phyloP scores from a whole-genome alignment of 2,113 vertebrate genomes.

The Accipiter virgatus region DNA sequence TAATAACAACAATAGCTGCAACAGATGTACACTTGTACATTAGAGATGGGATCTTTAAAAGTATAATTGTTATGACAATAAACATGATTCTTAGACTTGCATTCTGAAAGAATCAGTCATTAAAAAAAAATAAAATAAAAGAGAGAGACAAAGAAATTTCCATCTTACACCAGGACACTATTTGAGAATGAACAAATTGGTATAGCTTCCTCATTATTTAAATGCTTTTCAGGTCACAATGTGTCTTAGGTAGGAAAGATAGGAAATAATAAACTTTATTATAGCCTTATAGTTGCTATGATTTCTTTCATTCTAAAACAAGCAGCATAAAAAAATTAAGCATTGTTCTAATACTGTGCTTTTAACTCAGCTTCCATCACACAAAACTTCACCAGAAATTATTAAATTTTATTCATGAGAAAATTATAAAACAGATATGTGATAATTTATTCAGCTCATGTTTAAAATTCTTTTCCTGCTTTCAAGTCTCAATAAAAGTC shows the following conservation, averaged over 20 bases:
- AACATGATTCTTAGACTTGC: neutral
- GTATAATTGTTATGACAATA: neutral
- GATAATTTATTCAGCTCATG: neutral
- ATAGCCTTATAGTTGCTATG: fast-evolving
- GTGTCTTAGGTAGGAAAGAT: neutral
- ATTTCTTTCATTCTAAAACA: neutral
- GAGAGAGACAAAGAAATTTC: neutral
- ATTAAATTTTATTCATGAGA: neutral
- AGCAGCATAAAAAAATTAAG: neutral
- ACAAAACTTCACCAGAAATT: neutral
- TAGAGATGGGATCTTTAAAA: neutral
- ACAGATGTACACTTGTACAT: neutral
- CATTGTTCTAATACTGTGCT: neutral
- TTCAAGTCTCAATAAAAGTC: neutral
- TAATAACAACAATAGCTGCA: neutral
- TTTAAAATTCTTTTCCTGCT: neutral
- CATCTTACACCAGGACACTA: neutral
- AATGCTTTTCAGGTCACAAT: neutral
- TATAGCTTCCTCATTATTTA: neutral
- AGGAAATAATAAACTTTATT: neutral
- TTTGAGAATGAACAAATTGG: neutral
- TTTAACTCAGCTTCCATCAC: neutral
- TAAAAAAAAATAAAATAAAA: neutral
- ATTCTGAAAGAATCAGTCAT: neutral
- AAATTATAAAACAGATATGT: neutral